Evolutionary conservation across 2,888 invertebrate species (phyloP).

Genomic region (Protonemura montana): DNA sequence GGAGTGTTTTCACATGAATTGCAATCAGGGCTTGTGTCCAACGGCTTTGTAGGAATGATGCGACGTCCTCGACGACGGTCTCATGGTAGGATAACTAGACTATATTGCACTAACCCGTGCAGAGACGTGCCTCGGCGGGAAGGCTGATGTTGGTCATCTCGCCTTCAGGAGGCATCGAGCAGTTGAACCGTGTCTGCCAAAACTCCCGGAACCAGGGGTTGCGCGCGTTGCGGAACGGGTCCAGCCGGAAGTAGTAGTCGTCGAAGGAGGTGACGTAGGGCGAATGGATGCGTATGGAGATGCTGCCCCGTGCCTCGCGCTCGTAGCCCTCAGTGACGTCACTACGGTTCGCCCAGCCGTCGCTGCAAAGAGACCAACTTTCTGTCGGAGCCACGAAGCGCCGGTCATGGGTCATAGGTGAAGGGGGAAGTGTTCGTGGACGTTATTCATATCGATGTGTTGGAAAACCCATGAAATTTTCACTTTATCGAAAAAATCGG

Average conservation of each 20-base stretch:
- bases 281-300: slow-evolving; percentile 79
- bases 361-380: slow-evolving; percentile 66
- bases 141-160: slow-evolving; percentile 27
- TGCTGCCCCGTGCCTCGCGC: slow-evolving; percentile 71
- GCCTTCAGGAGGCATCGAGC: slow-evolving; percentile 59
- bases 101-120: too few species aligned
- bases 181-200: slow-evolving; percentile 77
- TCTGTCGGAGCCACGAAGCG: too few species aligned
- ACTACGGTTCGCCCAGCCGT: slow-evolving; percentile 78
- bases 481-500: too few species aligned
- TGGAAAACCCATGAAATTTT: too few species aligned
- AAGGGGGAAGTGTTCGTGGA: too few species aligned
- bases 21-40: too few species aligned
- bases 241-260: slow-evolving; percentile 71
- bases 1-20: too few species aligned
- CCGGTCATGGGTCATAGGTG: too few species aligned
- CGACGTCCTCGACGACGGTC: too few species aligned
- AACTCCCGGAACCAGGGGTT: slow-evolving; percentile 74
- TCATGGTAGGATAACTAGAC: too few species aligned
- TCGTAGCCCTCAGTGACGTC: slow-evolving; percentile 77
- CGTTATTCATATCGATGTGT: too few species aligned
- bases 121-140: slow-evolving; percentile 74
- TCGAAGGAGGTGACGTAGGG: slow-evolving; percentile 72
- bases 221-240: slow-evolving; percentile 58
- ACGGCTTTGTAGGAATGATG: too few species aligned